Conservation (phyloP, 2,888 invertebrate genomes). For the Clusia tigrina region DNA sequence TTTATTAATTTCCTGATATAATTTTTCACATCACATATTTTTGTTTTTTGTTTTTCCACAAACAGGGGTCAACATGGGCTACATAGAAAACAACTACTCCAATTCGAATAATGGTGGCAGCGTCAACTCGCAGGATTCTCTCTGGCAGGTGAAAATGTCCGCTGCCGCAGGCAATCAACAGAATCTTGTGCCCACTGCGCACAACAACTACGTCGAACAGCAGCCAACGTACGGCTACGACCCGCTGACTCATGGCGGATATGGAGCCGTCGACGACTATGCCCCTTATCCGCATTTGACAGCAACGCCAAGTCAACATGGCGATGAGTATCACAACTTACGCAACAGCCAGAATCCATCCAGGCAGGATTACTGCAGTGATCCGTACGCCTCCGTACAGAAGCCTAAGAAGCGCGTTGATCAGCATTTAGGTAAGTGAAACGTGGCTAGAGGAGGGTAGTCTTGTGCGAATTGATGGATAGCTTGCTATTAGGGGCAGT, state of each 20-base stretch:
- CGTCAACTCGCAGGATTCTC: constrained; percentile 91
- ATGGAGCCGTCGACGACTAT: constrained; percentile 84
- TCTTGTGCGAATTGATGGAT: constrained; percentile 7
- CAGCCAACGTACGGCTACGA: constrained; percentile 80
- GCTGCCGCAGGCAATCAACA: constrained; percentile 76
- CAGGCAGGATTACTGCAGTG: constrained; percentile 86
- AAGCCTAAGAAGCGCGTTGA: constrained; percentile 89
- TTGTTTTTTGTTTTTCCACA: constrained; percentile 28
- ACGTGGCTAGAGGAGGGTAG: no score
- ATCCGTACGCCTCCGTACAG: constrained; percentile 88
- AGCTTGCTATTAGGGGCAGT: constrained; percentile 2
- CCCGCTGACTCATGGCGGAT: constrained; percentile 82
- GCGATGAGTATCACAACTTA: constrained; percentile 75
- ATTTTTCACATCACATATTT: constrained; percentile 15
- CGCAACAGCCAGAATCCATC: constrained; percentile 83
- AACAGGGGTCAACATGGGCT: constrained; percentile 86
- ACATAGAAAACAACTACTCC: constrained; percentile 90
- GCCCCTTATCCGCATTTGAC: constrained; percentile 83
- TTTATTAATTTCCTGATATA: constrained; percentile 27
- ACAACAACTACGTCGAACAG: constrained; percentile 70
- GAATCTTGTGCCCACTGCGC: constrained; percentile 67
- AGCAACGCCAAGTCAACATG: constrained; percentile 71
- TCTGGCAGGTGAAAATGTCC: constrained; percentile 94
- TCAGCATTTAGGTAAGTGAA: constrained; percentile 83
- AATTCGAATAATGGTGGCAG: constrained; percentile 95